These are phyloP conservation scores for Polia nebulosa DNA, from an alignment of 2,888 invertebrate genomes.

Conservation along the genomic window DNA sequence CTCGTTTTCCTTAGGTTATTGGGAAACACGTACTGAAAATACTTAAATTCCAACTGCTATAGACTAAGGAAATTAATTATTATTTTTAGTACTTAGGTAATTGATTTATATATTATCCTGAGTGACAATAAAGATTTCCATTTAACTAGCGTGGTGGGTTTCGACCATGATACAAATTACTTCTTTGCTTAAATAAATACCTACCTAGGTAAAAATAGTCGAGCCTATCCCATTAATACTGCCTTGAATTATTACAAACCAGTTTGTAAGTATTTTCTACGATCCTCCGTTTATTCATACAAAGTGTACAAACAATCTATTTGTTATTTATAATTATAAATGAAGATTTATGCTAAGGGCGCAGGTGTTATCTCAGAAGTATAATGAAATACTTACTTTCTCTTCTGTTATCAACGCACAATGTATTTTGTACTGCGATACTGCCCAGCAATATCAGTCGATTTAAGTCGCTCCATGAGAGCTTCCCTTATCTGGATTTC, in stretches of 20 bases:
- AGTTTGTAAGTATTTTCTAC: conserved; percentile 19
- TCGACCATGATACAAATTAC: not conserved
- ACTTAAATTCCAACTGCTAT: not conserved
- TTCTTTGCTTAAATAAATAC: not conserved
- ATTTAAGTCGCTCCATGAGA: conserved; percentile 63
- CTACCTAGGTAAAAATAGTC: too few species aligned
- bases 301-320: conserved; percentile 43
- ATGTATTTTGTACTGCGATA: conserved; percentile 48
- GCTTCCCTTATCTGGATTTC: conserved; percentile 76
- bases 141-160: not conserved
- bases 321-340: conserved; percentile 61
- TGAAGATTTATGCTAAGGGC: conserved; percentile 80
- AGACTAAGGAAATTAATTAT: not conserved
- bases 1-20: not conserved
- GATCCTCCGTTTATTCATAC: conserved; percentile 20
- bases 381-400: conserved; percentile 75
- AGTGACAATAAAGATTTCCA: not conserved
- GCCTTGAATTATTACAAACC: conserved; percentile 12
- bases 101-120: not conserved
- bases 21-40: not conserved
- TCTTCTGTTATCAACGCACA: conserved; percentile 71
- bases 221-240: not conserved
- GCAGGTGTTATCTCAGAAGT: conserved; percentile 78
- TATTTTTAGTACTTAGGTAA: too few species aligned
- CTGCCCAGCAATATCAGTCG: conserved; percentile 50